phyloP scores from a whole-genome alignment of 2,888 invertebrate genomes.

The Andricus quercusramuli region DNA sequence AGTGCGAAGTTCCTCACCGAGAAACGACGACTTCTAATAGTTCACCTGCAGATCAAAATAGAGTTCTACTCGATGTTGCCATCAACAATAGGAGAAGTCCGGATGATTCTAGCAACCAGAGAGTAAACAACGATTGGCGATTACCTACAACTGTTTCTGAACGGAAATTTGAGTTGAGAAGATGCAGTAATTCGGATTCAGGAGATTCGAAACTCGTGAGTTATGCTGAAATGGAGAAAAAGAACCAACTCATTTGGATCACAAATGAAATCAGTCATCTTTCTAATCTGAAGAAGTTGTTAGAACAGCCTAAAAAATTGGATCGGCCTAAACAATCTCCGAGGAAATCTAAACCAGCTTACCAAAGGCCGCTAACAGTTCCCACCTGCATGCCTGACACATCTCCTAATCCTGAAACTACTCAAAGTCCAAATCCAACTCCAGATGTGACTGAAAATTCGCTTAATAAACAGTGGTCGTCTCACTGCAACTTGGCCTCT shows the following conservation, averaged over 20 bases:
- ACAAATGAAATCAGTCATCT: slow-evolving; percentile 82
- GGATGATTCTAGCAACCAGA: slow-evolving; percentile 62
- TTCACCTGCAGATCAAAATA: slow-evolving; percentile 66
- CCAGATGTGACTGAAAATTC: slow-evolving; percentile 52
- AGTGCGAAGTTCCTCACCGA: slow-evolving; percentile 58
- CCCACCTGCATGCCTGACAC: slow-evolving; percentile 47
- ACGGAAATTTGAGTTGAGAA: slow-evolving; percentile 75
- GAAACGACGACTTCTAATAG: slow-evolving; percentile 66
- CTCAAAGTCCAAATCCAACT: slow-evolving; percentile 39
- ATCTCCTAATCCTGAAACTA: slow-evolving; percentile 42
- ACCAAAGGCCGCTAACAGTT: slow-evolving; percentile 53
- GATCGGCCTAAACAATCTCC: slow-evolving; percentile 63
- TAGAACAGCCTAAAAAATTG: slow-evolving; percentile 71
- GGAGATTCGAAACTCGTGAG: slow-evolving; percentile 71
- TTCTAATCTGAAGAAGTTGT: slow-evolving; percentile 79
- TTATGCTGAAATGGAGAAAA: slow-evolving; percentile 80
- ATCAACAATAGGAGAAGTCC: slow-evolving; percentile 59
- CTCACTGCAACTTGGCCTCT: slow-evolving; percentile 73
- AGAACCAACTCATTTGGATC: slow-evolving; percentile 81
- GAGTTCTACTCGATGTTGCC: slow-evolving; percentile 65
- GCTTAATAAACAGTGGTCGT: slow-evolving; percentile 73
- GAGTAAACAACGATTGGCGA: slow-evolving; percentile 76
- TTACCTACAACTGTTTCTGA: slow-evolving; percentile 79
- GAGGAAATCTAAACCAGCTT: slow-evolving; percentile 60
- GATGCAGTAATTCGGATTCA: slow-evolving; percentile 66